A percentile compares a stretch with the other conserved stretches of the same genome.
phyloP scores from a whole-genome alignment of 2,797 vertebrate genomes.

The Sylvilagus floridanus region DNA sequence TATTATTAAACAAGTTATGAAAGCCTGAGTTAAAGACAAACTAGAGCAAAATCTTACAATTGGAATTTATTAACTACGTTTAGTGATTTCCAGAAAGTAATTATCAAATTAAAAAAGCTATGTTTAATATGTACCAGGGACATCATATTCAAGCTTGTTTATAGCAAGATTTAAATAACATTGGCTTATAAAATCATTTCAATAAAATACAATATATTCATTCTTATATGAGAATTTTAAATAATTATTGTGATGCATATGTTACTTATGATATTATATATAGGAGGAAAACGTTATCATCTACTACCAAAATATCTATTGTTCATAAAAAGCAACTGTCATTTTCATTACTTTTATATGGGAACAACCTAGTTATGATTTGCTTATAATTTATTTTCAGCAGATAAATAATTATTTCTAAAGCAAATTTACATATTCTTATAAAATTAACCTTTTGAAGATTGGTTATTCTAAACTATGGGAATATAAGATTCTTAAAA shows the following conservation, averaged over 20 bases:
- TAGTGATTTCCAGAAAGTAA: background rate
- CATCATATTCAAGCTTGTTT: background rate
- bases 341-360: background rate
- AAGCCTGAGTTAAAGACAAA: background rate
- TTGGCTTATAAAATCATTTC: background rate
- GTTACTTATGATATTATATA: background rate
- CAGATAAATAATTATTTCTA: background rate
- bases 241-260: background rate
- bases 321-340: background rate
- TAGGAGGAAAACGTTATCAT: background rate
- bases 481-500: background rate
- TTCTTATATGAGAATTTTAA: background rate
- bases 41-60: background rate
- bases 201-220: background rate
- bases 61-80: background rate
- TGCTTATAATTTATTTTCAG: background rate
- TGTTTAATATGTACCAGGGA: background rate
- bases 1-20: background rate
- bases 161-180: background rate
- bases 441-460: slow-evolving; percentile 11
- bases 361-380: background rate
- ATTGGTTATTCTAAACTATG: background rate
- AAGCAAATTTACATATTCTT: background rate
- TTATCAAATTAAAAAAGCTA: background rate
- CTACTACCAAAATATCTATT: background rate